These are phyloP conservation scores for Matsumyia berberina DNA, from an alignment of 2,888 invertebrate genomes.

Conservation along the genomic window DNA sequence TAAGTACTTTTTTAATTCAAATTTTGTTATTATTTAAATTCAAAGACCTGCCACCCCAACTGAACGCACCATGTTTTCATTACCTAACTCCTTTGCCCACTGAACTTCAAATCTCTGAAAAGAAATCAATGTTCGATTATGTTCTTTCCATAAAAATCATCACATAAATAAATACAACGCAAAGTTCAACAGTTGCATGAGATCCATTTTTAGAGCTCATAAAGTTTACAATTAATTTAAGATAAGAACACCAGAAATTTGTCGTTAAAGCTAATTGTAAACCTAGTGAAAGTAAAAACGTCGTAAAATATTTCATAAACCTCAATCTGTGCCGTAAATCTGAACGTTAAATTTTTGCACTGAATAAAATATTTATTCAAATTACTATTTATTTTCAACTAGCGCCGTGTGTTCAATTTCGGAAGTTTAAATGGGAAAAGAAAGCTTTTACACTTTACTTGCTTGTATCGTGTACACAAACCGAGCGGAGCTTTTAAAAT, in stretches of 20 bases:
- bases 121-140: slow-evolving; percentile 27
- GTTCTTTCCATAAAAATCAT: not conserved
- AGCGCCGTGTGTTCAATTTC: slow-evolving; percentile 7
- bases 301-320: slow-evolving; percentile 37
- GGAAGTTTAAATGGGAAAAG: not conserved
- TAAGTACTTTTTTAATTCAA: too few species aligned
- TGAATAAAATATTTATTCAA: not conserved
- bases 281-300: slow-evolving; percentile 39
- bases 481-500: not conserved
- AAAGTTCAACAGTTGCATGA: slow-evolving; percentile 31
- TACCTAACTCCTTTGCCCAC: too few species aligned
- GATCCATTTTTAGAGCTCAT: slow-evolving; percentile 38
- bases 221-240: slow-evolving; percentile 35
- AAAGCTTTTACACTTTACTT: not conserved
- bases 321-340: slow-evolving; percentile 22
- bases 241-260: slow-evolving; percentile 40
- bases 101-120: not conserved
- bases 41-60: too few species aligned
- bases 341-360: slow-evolving; percentile 7
- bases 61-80: too few species aligned
- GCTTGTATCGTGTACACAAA: slow-evolving; percentile 14
- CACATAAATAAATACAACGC: not conserved
- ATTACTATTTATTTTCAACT: not conserved
- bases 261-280: slow-evolving; percentile 43
- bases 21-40: too few species aligned